Percentiles rank a stretch among this genome's conserved stretches.
Conservation (phyloP, 2,888 invertebrate species). For the Ectemnius continuus region DNA sequence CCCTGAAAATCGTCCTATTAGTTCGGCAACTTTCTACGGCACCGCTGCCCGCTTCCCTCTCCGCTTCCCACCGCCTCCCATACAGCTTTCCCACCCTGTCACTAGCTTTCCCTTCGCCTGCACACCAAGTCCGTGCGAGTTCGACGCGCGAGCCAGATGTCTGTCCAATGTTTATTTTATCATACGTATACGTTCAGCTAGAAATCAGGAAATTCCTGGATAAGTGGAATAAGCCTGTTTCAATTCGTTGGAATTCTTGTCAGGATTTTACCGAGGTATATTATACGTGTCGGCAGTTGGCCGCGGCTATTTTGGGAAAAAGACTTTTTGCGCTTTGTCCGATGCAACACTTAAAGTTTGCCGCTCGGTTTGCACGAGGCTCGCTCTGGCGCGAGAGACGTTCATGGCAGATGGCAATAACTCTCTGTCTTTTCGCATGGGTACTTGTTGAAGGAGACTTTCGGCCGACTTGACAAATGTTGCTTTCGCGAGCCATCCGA, state of each 20-base stretch:
- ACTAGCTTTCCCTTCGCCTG: slow-evolving; percentile 39
- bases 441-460: slow-evolving; percentile 55
- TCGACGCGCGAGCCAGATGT: not conserved
- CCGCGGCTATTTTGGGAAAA: slow-evolving; percentile 22
- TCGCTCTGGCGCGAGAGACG: too few relatives aligned
- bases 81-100: slow-evolving; percentile 43
- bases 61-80: slow-evolving; percentile 46
- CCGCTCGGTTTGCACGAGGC: slow-evolving; percentile 17
- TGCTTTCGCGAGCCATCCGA: slow-evolving; percentile 55
- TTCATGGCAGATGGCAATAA: slow-evolving; percentile 44
- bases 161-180: not conserved
- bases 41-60: slow-evolving; percentile 45
- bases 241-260: not conserved
- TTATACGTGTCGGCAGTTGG: too few relatives aligned
- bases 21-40: slow-evolving; percentile 67
- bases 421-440: slow-evolving; percentile 57
- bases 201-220: too few relatives aligned
- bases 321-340: slow-evolving; percentile 27
- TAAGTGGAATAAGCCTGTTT: not conserved
- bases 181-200: too few relatives aligned
- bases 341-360: slow-evolving; percentile 37
- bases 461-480: slow-evolving; percentile 58
- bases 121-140: not conserved
- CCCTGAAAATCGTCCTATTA: slow-evolving; percentile 72
- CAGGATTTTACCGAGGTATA: not conserved